Evolutionary conservation across 23 tunicate genomes (phyloP).

Genomic region (Oikopleura dioica): DNA sequence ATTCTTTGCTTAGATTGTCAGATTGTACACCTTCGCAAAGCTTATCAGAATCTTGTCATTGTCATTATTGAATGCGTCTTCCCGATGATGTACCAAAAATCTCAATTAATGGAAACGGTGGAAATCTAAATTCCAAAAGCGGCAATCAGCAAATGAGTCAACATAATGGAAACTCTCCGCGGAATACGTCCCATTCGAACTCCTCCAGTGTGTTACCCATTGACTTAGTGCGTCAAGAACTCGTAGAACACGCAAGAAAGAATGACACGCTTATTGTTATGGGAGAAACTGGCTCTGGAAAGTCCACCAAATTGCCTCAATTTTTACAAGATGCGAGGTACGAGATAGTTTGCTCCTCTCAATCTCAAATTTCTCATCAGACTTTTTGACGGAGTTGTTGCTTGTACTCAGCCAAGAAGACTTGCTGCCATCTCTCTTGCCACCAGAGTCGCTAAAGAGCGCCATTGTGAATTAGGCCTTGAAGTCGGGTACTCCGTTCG

Average conservation of each 20-base stretch:
- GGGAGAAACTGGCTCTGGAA: slow-evolving; percentile 96
- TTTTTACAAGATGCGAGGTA: slow-evolving; percentile 84
- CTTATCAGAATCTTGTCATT: no score
- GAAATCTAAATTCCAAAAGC: no score
- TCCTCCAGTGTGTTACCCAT: not conserved
- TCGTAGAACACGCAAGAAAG: not conserved
- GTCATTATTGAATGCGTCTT: no score
- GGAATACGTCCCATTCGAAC: not conserved
- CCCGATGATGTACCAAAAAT: no score
- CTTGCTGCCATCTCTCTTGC: slow-evolving; percentile 10
- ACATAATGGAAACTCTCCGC: not conserved
- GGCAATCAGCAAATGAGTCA: no score
- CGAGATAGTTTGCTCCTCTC: no score
- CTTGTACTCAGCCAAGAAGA: not conserved
- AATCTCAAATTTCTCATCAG: no score
- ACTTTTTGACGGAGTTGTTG: no score
- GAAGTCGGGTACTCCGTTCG: slow-evolving; percentile 6
- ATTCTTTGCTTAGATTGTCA: no score
- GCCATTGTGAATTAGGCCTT: not conserved
- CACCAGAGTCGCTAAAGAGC: not conserved
- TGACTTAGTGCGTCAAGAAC: not conserved
- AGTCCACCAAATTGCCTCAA: slow-evolving; percentile 92
- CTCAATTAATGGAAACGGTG: no score
- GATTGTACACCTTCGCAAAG: no score
- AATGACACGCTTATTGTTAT: slow-evolving; percentile 11